Percentiles rank a stretch among this genome's conserved stretches.
These are phyloP conservation scores for Limnothrissa miodon DNA, from an alignment of 2,113 vertebrate genomes.

Conservation along the genomic window DNA sequence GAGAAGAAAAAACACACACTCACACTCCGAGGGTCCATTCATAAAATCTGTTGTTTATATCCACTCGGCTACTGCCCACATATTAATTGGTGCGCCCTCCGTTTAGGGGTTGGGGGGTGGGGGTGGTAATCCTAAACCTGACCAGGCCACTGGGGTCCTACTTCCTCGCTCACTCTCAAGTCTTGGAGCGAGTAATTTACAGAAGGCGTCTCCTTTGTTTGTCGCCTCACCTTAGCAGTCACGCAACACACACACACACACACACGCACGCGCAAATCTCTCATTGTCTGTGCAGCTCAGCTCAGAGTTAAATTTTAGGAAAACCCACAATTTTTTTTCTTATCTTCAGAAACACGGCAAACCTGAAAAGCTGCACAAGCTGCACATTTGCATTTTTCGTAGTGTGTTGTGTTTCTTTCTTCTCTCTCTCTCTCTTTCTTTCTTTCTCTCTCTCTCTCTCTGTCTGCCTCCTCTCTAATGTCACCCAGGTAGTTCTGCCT, in stretches of 20 bases:
- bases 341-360: background rate
- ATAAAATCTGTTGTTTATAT: slow-evolving; percentile 65
- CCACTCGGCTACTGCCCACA: slow-evolving; percentile 59
- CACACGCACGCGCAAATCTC: background rate
- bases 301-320: background rate
- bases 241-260: background rate
- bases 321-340: background rate
- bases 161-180: background rate
- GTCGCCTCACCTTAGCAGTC: background rate
- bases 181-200: background rate
- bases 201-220: background rate
- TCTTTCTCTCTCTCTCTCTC: background rate
- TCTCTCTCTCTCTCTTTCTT: background rate
- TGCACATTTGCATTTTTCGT: background rate
- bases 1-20: slow-evolving; percentile 39
- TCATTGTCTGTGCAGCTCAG: background rate
- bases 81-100: slow-evolving; percentile 56
- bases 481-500: background rate
- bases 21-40: slow-evolving; percentile 66
- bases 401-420: background rate
- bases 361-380: background rate
- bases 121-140: slow-evolving; percentile 30
- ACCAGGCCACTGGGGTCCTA: slow-evolving; percentile 19
- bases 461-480: background rate
- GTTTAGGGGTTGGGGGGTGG: slow-evolving; percentile 38